phyloP scores from a whole-genome alignment of 2,888 invertebrate genomes.

The Leucoma salicis region DNA sequence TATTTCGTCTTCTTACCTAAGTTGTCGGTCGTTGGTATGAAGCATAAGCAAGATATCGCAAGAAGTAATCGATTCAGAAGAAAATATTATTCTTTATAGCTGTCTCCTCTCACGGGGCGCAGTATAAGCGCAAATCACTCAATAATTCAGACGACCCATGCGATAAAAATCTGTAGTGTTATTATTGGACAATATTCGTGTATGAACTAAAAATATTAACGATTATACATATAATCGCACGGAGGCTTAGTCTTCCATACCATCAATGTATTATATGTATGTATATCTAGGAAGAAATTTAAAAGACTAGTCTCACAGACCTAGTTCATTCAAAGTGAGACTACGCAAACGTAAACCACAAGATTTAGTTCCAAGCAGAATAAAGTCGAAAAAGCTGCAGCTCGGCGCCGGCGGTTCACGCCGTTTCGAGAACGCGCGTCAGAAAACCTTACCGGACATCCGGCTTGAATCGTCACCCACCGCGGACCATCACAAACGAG shows the following conservation, averaged over 20 bases:
- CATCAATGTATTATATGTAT: slow-evolving; percentile 43
- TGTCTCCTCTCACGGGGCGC: slow-evolving; percentile 31
- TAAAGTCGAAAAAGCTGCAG: slow-evolving; percentile 68
- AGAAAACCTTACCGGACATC: slow-evolving; percentile 14
- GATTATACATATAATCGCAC: slow-evolving; percentile 37
- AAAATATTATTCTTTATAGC: slow-evolving; percentile 25
- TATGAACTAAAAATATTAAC: slow-evolving; percentile 33
- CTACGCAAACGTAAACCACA: slow-evolving; percentile 58
- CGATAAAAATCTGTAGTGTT: slow-evolving; percentile 21
- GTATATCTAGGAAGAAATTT: slow-evolving; percentile 52
- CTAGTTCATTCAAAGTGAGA: slow-evolving; percentile 49
- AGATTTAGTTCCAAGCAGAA: slow-evolving; percentile 51
- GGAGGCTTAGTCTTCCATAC: slow-evolving; percentile 37
- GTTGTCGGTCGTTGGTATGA: slow-evolving; percentile 63
- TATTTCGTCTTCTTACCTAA: slow-evolving; percentile 74
- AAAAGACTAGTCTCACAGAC: slow-evolving; percentile 50
- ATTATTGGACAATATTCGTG: slow-evolving; percentile 31
- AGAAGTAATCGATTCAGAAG: slow-evolving; percentile 48
- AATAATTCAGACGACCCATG: slow-evolving; percentile 14
- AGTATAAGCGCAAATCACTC: slow-evolving; percentile 47
- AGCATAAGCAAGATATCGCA: slow-evolving; percentile 69
- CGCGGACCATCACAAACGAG: slow-evolving; percentile 51
- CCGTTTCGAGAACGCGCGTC: slow-evolving; percentile 38
- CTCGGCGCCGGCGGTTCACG: slow-evolving; percentile 59
- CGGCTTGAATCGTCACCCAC: slow-evolving; percentile 29